Evolutionary conservation across 2,888 invertebrate genomes (phyloP).

Genomic region (Erebia ligea): DNA sequence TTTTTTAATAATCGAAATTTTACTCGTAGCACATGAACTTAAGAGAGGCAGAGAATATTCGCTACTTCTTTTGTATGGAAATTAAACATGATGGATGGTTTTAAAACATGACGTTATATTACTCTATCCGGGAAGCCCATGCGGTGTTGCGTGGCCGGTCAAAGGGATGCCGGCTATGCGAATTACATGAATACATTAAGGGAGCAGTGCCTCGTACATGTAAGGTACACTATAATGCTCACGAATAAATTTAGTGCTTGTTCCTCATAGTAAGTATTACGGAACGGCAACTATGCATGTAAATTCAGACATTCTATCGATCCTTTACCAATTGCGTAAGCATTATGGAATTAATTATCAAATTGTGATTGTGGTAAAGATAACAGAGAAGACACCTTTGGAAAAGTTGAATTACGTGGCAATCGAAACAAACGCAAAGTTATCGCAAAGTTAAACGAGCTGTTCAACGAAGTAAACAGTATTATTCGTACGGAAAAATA

Average conservation of each 20-base stretch:
- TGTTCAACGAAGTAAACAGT: constrained; percentile 39
- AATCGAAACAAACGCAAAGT: constrained; percentile 52
- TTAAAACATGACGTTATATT: constrained; percentile 82
- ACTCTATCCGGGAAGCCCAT: constrained; percentile 76
- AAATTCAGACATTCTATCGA: constrained; percentile 66
- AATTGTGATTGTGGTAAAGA: neutral
- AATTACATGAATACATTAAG: constrained; percentile 84
- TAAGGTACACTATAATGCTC: constrained; percentile 77
- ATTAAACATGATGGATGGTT: constrained; percentile 82
- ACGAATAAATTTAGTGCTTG: constrained; percentile 80
- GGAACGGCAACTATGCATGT: constrained; percentile 70
- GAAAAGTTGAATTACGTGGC: constrained; percentile 43
- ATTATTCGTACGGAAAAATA: constrained; percentile 53
- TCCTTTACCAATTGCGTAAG: constrained; percentile 54
- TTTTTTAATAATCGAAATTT: constrained; percentile 47
- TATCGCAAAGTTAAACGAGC: constrained; percentile 50
- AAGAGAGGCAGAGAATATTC: constrained; percentile 61
- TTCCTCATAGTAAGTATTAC: constrained; percentile 71
- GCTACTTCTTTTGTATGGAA: constrained; percentile 78
- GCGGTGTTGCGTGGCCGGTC: constrained; percentile 82
- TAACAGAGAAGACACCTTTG: constrained; percentile 39
- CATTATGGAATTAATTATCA: neutral
- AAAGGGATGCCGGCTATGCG: constrained; percentile 82
- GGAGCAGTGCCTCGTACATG: constrained; percentile 76
- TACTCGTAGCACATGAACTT: constrained; percentile 41